A percentile compares a stretch with the other conserved stretches of the same genome.
phyloP scores from a whole-genome alignment of 2,797 vertebrate genomes.

The Gobionotothen gibberifrons region DNA sequence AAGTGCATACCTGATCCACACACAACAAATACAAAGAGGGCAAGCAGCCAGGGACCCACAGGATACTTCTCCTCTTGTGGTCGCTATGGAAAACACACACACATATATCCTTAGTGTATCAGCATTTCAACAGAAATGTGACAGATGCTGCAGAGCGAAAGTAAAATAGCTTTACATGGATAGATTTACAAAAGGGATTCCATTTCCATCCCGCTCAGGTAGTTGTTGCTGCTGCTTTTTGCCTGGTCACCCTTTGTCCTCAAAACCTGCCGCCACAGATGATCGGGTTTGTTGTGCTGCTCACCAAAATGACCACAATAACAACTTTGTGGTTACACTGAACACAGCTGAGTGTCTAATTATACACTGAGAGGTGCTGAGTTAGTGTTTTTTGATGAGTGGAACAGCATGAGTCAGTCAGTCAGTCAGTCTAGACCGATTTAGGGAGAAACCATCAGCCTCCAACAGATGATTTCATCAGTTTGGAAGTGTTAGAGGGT shows the following conservation, averaged over 20 bases:
- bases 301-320: conserved; percentile 21
- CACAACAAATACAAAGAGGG: conserved; percentile 96
- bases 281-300: neutral
- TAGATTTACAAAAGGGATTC: conserved; percentile 10
- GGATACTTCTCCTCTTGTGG: conserved; percentile 93
- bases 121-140: conserved; percentile 10
- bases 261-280: neutral
- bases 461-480: conserved; percentile 32
- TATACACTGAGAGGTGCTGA: conserved; percentile 12
- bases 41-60: conserved; percentile 94
- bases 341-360: conserved; percentile 24
- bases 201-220: neutral
- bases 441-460: neutral
- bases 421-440: neutral
- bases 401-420: neutral
- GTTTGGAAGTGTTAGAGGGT: conserved; percentile 14
- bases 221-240: neutral
- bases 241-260: neutral
- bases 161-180: conserved; percentile 2
- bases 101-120: conserved; percentile 16
- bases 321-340: conserved; percentile 7
- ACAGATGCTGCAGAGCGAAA: conserved; percentile 34
- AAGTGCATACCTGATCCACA: conserved; percentile 91
- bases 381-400: conserved; percentile 9
- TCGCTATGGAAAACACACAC: conserved; percentile 59